These are phyloP conservation scores for Antechinus flavipes DNA, from an alignment of 2,113 vertebrate genomes.

Conservation along the genomic window DNA sequence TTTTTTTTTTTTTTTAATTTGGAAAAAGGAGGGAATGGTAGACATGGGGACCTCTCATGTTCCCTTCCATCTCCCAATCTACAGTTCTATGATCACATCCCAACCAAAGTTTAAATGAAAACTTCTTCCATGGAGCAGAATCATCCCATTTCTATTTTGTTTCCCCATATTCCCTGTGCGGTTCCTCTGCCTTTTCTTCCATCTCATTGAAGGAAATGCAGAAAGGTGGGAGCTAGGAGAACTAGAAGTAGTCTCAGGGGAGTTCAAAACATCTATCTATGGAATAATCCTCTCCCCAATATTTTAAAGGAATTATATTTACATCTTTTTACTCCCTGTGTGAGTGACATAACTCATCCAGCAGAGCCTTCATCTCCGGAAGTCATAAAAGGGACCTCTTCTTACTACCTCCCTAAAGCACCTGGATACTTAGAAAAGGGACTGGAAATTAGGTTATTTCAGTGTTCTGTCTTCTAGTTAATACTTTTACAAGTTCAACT, in stretches of 20 bases:
- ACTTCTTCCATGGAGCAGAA: neutral
- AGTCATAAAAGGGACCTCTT: neutral
- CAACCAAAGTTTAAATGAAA: neutral
- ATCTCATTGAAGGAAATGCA: neutral
- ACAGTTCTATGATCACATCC: neutral
- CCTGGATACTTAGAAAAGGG: neutral
- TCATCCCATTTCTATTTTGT: neutral
- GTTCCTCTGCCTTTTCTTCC: neutral
- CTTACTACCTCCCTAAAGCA: neutral
- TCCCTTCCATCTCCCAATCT: neutral
- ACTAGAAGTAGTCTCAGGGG: neutral
- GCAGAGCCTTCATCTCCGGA: neutral
- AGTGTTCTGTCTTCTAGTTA: neutral
- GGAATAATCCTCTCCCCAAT: neutral
- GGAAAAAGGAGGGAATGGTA: too few relatives aligned
- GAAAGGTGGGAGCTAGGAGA: neutral
- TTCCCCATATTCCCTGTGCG: neutral
- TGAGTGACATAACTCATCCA: neutral
- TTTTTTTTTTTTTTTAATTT: neutral
- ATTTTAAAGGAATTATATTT: neutral
- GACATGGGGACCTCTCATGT: neutral
- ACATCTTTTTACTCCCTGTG: neutral
- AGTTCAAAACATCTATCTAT: too few relatives aligned
- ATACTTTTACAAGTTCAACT: neutral
- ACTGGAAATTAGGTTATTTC: neutral